Evolutionary conservation across 2,797 vertebrate genomes (phyloP).

Genomic region (Phaenicophaeus curvirostris): DNA sequence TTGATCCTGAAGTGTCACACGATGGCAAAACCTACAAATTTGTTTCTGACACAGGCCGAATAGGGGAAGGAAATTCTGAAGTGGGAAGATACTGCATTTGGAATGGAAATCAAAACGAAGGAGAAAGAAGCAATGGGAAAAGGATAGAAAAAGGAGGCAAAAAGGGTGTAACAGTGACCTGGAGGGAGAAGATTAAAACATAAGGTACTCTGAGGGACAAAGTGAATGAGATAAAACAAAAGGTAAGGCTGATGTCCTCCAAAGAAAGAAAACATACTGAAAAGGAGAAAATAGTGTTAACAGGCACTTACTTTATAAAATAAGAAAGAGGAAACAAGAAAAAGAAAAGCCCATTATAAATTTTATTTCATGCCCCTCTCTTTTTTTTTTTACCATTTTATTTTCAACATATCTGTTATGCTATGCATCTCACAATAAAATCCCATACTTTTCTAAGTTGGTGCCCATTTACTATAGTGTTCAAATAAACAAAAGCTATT

Average conservation of each 20-base stretch:
- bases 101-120: neutral
- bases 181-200: neutral
- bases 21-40: neutral
- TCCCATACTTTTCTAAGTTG: neutral
- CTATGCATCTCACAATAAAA: neutral
- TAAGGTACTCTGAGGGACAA: neutral
- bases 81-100: neutral
- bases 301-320: neutral
- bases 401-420: neutral
- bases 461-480: neutral
- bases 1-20: neutral
- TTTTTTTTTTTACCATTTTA: neutral
- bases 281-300: neutral
- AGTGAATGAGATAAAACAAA: neutral
- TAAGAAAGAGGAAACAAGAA: neutral
- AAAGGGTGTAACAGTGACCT: neutral
- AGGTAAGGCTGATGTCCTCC: neutral
- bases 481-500: neutral
- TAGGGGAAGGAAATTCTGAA: neutral
- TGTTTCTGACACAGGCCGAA: neutral
- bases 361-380: neutral
- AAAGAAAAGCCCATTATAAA: neutral
- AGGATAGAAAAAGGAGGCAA: neutral
- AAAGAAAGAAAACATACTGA: constrained; percentile 1
- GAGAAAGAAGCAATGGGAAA: neutral